Percentiles rank a stretch among this genome's conserved stretches.
phyloP scores from a whole-genome alignment of 2,797 vertebrate genomes.

The Urosaurus nigricauda region DNA sequence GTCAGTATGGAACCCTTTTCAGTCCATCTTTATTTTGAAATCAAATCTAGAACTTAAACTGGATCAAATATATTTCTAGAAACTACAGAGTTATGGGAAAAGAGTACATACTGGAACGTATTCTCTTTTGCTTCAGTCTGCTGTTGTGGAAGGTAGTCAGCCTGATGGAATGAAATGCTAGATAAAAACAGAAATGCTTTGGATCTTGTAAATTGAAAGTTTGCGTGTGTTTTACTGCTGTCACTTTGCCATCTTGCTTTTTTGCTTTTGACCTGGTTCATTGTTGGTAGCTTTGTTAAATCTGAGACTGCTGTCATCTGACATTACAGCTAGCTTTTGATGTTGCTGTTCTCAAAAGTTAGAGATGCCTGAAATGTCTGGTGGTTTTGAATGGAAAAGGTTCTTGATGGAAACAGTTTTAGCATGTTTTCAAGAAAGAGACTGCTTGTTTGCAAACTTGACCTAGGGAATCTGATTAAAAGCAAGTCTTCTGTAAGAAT shows the following conservation, averaged over 20 bases:
- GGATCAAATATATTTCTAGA: not conserved
- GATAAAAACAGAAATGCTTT: constrained; percentile 8
- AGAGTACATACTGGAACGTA: not conserved
- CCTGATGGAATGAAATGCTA: not conserved
- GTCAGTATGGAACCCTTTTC: not conserved
- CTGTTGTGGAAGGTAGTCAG: not conserved
- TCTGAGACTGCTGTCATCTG: not conserved
- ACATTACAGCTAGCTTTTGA: not conserved
- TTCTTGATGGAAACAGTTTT: not conserved
- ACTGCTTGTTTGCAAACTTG: constrained; percentile 10
- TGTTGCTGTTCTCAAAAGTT: not conserved
- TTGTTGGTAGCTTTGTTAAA: not conserved
- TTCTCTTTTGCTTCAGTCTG: not conserved
- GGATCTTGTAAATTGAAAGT: not conserved
- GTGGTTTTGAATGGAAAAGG: not conserved
- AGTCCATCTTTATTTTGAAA: not conserved
- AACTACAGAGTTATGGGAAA: not conserved
- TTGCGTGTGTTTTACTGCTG: not conserved
- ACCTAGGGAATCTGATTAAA: constrained; percentile 20
- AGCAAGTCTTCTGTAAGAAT: constrained; percentile 16
- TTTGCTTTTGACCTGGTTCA: not conserved
- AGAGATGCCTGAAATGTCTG: not conserved
- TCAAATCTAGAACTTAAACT: not conserved
- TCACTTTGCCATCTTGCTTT: not conserved
- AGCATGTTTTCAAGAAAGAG: constrained; percentile 1